phyloP scores from a whole-genome alignment of 2,888 invertebrate species.

The Drosophila quinaria region DNA sequence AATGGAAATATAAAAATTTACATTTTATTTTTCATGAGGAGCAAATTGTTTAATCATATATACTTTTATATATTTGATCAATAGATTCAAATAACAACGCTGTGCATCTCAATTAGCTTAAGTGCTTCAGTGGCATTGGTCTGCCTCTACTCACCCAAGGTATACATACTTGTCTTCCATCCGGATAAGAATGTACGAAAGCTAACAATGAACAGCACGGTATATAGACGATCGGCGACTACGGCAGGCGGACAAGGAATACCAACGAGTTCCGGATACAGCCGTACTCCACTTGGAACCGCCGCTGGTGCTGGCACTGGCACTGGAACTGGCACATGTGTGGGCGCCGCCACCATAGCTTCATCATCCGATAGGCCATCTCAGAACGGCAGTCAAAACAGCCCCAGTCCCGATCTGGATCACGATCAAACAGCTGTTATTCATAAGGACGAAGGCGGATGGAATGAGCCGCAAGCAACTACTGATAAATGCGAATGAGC shows the following conservation, averaged over 20 bases:
- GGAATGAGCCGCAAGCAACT: conserved; percentile 17
- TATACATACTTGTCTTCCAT: conserved; percentile 92
- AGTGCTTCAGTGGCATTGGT: conserved; percentile 91
- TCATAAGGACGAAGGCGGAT: conserved; percentile 47
- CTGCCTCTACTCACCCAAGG: conserved; percentile 91
- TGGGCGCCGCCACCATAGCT: conserved; percentile 29
- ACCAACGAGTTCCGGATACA: conserved; percentile 65
- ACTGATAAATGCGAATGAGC: conserved; percentile 11
- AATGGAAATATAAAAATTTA: too few species aligned
- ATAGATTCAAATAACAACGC: conserved; percentile 91
- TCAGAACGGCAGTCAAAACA: conserved; percentile 37
- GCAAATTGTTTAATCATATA: background rate
- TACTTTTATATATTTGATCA: conserved; percentile 50
- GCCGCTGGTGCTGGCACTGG: conserved; percentile 13
- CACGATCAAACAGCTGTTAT: conserved; percentile 36
- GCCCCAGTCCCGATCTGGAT: conserved; percentile 24
- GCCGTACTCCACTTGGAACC: conserved; percentile 59
- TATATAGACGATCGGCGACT: conserved; percentile 78
- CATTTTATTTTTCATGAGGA: background rate
- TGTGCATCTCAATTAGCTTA: conserved; percentile 92
- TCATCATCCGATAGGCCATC: conserved; percentile 35
- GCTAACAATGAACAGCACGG: conserved; percentile 84
- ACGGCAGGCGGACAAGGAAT: conserved; percentile 53
- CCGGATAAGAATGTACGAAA: conserved; percentile 91
- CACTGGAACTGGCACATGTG: background rate